Conservation (phyloP, 2,888 invertebrate genomes). For the Ennomos erosarius region DNA sequence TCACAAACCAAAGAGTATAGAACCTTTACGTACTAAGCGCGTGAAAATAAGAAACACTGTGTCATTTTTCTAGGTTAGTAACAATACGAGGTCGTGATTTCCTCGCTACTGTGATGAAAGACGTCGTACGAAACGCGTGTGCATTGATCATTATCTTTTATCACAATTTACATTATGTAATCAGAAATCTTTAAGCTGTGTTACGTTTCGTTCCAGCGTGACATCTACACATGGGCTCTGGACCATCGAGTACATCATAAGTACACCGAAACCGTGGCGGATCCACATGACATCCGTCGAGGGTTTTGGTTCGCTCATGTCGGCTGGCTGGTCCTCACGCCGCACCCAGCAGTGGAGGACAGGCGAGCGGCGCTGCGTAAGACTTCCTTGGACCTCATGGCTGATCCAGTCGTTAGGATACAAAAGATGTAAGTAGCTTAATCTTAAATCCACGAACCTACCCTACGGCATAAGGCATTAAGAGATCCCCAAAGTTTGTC, state of each 20-base stretch:
- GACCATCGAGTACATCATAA: conserved; percentile 96
- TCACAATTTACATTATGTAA: too few species aligned
- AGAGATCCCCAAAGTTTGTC: too few species aligned
- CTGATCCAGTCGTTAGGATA: conserved; percentile 90
- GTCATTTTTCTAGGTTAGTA: too few species aligned
- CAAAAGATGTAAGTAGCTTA: conserved; percentile 86
- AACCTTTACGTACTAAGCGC: too few species aligned
- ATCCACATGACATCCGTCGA: conserved; percentile 92
- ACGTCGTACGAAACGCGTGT: too few species aligned
- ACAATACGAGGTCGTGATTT: too few species aligned
- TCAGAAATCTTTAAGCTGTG: conserved; percentile 39
- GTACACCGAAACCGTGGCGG: conserved; percentile 94
- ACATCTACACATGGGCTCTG: conserved; percentile 94
- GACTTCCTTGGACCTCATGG: conserved; percentile 90
- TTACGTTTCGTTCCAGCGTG: conserved; percentile 83
- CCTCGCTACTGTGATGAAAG: too few species aligned
- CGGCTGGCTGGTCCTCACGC: conserved; percentile 95
- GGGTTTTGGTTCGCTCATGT: conserved; percentile 97
- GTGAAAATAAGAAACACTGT: too few species aligned
- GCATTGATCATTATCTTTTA: too few species aligned
- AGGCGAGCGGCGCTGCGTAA: conserved; percentile 83
- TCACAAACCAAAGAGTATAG: too few species aligned
- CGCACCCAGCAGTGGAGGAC: conserved; percentile 91
- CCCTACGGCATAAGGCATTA: too few species aligned
- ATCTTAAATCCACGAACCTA: background rate